Evolutionary conservation across 2,888 invertebrate species (phyloP).

Genomic region (Synergus itoensis): DNA sequence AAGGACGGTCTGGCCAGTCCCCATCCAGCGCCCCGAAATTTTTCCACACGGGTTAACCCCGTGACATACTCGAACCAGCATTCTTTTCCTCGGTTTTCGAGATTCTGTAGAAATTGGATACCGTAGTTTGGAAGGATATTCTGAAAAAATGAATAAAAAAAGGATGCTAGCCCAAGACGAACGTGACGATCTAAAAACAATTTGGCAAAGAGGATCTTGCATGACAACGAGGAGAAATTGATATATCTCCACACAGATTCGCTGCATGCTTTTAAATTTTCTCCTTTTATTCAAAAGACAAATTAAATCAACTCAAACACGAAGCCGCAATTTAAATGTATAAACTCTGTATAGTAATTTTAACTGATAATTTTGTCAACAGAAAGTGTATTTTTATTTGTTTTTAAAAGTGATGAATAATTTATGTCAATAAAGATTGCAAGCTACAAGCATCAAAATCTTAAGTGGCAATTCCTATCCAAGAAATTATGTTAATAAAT

Average conservation of each 20-base stretch:
- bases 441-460: not conserved
- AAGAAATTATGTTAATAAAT: conserved; percentile 11
- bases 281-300: not conserved
- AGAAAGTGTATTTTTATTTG: not conserved
- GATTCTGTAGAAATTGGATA: conserved; percentile 3
- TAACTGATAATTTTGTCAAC: not conserved
- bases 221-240: conserved; percentile 46
- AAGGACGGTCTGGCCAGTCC: too few species aligned
- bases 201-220: conserved; percentile 52
- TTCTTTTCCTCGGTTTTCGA: not conserved
- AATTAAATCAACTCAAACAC: not conserved
- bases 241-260: conserved; percentile 18
- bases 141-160: conserved; percentile 17
- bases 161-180: conserved; percentile 6
- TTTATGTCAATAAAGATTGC: not conserved
- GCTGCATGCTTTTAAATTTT: not conserved
- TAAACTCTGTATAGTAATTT: too few species aligned
- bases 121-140: not conserved
- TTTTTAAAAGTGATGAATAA: not conserved
- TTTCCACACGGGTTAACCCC: too few species aligned
- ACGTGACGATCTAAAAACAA: conserved; percentile 50
- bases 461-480: conserved; percentile 7
- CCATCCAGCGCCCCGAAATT: too few species aligned
- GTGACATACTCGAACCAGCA: conserved; percentile 13
- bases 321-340: not conserved